phyloP scores from a whole-genome alignment of 2,797 vertebrate species.

The Limnodromus scolopaceus region DNA sequence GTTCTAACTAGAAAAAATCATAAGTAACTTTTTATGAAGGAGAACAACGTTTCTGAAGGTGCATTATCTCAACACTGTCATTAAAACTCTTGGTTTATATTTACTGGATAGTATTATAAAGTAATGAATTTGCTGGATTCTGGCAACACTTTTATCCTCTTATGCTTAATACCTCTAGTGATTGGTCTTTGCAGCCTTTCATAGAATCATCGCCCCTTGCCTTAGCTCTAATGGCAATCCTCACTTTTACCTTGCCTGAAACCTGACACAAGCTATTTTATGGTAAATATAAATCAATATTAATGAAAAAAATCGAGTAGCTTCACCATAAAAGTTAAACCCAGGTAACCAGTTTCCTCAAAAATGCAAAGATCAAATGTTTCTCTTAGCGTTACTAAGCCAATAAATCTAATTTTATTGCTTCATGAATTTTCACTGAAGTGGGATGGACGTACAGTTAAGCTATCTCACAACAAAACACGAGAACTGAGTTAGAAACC shows the following conservation, averaged over 20 bases:
- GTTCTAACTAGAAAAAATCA: neutral
- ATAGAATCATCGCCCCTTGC: neutral
- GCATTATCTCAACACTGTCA: neutral
- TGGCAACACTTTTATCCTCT: neutral
- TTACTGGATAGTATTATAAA: neutral
- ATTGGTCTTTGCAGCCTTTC: neutral
- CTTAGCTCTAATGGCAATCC: neutral
- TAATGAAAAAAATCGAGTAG: neutral
- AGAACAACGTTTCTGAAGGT: neutral
- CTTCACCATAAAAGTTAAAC: neutral
- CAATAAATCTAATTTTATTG: neutral
- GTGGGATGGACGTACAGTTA: neutral
- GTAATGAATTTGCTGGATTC: neutral
- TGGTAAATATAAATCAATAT: neutral
- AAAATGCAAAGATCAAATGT: neutral
- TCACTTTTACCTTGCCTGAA: neutral
- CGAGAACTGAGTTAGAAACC: neutral
- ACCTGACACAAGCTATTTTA: neutral
- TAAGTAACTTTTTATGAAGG: neutral
- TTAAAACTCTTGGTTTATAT: neutral
- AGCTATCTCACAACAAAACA: neutral
- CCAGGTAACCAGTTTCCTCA: neutral
- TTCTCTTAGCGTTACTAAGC: neutral
- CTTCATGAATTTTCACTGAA: constrained; percentile 2
- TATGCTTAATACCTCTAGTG: neutral